A percentile compares a stretch with the other conserved stretches of the same genome.
Conservation (phyloP, 64 coral and sea anemone species). For the Pocillopora verrucosa region DNA sequence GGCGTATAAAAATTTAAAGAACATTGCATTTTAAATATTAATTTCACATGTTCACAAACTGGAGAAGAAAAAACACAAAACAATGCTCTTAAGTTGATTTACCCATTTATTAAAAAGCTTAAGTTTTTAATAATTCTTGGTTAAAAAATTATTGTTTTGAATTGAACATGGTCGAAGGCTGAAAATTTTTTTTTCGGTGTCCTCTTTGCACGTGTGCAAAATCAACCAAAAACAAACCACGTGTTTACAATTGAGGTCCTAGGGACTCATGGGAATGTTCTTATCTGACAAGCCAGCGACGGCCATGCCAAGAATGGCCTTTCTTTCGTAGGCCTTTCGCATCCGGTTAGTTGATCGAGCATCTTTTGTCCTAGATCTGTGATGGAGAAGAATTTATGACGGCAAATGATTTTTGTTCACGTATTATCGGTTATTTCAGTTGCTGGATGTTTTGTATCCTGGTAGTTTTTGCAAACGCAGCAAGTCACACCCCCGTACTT, state of each 20-base stretch:
- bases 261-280: slow-evolving; percentile 64
- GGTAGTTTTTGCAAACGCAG: slow-evolving; percentile 81
- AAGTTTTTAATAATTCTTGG: background rate
- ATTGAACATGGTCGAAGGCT: background rate
- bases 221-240: slow-evolving; percentile 81
- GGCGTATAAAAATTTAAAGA: slow-evolving; percentile 49
- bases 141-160: background rate
- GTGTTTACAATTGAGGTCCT: slow-evolving; percentile 76
- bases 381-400: slow-evolving; percentile 25
- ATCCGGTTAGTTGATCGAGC: slow-evolving; percentile 88
- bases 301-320: slow-evolving; percentile 98
- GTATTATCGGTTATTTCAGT: slow-evolving; percentile 55
- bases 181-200: slow-evolving; percentile 7
- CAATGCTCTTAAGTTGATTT: background rate
- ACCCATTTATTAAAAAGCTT: background rate
- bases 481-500: slow-evolving; percentile 95
- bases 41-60: slow-evolving; percentile 61
- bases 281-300: slow-evolving; percentile 90
- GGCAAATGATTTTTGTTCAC: slow-evolving; percentile 26
- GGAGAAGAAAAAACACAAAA: background rate
- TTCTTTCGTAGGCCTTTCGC: slow-evolving; percentile 56
- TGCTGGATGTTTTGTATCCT: slow-evolving; percentile 17
- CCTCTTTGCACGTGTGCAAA: slow-evolving; percentile 38
- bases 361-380: slow-evolving; percentile 66
- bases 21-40: slow-evolving; percentile 77